Conservation (phyloP, 2,113 vertebrate genomes). For the Cnemophilus loriae region DNA sequence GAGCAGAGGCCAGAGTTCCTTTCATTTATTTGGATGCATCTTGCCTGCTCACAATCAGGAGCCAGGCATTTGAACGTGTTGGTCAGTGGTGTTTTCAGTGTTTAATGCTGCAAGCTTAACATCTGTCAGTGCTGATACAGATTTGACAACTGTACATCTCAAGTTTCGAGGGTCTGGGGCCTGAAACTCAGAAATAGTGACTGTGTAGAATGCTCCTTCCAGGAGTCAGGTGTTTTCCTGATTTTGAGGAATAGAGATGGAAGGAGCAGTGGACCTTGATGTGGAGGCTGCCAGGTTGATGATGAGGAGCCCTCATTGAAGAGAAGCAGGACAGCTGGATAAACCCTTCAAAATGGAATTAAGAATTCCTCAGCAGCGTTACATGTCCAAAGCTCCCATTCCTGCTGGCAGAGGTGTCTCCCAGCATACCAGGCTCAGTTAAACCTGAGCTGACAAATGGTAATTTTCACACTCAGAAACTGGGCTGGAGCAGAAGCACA, state of each 20-base stretch:
- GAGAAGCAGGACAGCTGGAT: not conserved
- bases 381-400: not conserved
- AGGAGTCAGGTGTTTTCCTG: not conserved
- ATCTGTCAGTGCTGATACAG: not conserved
- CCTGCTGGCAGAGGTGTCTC: not conserved
- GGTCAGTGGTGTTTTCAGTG: not conserved
- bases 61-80: not conserved
- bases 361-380: not conserved
- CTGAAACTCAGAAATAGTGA: not conserved
- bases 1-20: not conserved
- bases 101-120: not conserved
- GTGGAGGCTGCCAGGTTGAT: not conserved
- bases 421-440: not conserved
- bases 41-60: not conserved
- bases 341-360: not conserved
- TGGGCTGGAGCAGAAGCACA: not conserved
- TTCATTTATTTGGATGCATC: not conserved
- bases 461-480: not conserved
- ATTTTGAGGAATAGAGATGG: not conserved
- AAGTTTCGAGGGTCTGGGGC: not conserved
- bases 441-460: not conserved
- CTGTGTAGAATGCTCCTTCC: not conserved
- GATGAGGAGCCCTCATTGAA: not conserved
- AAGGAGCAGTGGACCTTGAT: not conserved
- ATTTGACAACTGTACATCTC: not conserved